Evolutionary conservation across 1,140 invertebrate species (phyloP).

Genomic region (Octopus bimaculoides): DNA sequence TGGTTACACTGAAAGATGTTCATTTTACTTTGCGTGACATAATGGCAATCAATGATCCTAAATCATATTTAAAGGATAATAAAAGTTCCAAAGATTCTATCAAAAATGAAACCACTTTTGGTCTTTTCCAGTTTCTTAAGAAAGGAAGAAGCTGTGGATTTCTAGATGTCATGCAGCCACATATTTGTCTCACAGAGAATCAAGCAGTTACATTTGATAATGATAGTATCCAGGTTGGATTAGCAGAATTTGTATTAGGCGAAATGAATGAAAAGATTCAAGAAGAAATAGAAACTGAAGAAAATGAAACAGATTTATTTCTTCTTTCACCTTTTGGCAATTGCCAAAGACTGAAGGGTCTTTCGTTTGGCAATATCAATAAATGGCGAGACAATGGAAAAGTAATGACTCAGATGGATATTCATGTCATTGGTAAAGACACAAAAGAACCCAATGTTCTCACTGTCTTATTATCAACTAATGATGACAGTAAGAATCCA

Average conservation of each 20-base stretch:
- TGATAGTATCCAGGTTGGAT: conserved; percentile 6
- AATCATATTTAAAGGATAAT: neutral
- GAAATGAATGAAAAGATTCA: neutral
- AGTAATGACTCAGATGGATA: neutral
- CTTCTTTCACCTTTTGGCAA: neutral
- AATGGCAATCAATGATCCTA: neutral
- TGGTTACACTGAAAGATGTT: neutral
- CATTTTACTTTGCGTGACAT: neutral
- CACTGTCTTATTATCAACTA: neutral
- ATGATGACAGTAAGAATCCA: neutral
- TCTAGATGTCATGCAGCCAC: neutral
- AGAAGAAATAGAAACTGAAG: neutral
- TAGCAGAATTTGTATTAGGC: conserved; percentile 1
- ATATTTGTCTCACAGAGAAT: neutral
- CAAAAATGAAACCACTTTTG: neutral
- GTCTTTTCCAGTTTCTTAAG: neutral
- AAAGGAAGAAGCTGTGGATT: neutral
- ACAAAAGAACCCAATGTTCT: neutral
- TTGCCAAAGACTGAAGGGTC: neutral
- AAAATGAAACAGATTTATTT: neutral
- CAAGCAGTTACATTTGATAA: conserved; percentile 4
- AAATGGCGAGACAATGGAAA: neutral
- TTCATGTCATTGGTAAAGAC: neutral
- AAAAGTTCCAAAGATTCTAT: neutral
- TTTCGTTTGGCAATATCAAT: neutral